Evolutionary conservation across 30 jellyfish, hydroid and myxozoan species (phyloP), one percentile per base, ranked within the genome.

Genomic region (Hydra vulgaris): DNA sequence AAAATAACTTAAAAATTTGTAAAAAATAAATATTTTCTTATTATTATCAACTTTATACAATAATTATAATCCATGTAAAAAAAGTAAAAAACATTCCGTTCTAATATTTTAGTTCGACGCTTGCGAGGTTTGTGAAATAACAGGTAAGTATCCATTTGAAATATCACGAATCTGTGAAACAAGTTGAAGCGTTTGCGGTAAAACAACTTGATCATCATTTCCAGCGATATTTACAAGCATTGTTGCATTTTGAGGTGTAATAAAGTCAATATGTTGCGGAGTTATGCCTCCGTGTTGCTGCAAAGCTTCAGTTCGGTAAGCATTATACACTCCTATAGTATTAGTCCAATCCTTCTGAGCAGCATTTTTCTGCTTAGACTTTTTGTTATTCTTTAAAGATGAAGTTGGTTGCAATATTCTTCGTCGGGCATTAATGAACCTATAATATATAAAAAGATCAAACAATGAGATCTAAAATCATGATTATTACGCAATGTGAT

Each of bases 341-440:
- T 87, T 95, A 0, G 98, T 92, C 98, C 98, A 92, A 24, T 92
- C 96, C 24, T 89, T 86, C 74, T 92, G 98, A 17, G 98, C 98
- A 8, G 98, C 96, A 69, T 82, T 73, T 78, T 84, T 83, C 87
- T 87, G 98, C 70, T 92, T 92, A 21, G 94, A 71, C 81, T 92
- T 92, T 82, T 86, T 86, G 74, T 94, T 94, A 56, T 95, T 72
- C 52, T 79, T 85, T 26, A 88, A 87, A 71, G 70, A 82, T 54
- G 98, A 76, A 18, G 95, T 83, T 8, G 98, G 98, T 76, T 92
- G 98, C 12, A 92, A 93, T 20, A 92, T 92, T 27, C 98, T 73
- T 0, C 98, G 89, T 26, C 98, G 75, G 7, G 98, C 98, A 80
- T 92, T 92, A 23, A 92, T 92, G 74, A 92, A 92, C 98, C 98